Conservation (phyloP, 2,888 invertebrate genomes). For the Orthosia cruda region DNA sequence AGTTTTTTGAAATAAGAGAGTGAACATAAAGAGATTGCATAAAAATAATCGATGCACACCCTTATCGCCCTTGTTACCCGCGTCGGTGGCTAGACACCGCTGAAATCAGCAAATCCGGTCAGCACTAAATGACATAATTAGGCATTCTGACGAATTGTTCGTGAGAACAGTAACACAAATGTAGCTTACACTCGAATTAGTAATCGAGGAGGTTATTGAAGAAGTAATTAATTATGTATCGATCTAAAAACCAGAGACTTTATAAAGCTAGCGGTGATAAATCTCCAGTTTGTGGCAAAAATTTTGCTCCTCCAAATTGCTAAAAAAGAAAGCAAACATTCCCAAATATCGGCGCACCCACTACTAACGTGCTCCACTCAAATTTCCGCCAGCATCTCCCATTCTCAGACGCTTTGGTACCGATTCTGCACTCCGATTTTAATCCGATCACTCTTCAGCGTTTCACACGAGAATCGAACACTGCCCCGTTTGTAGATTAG, state of each 20-base stretch:
- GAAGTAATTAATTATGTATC: too few species aligned
- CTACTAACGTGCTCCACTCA: constrained; percentile 2
- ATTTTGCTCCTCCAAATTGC: neutral
- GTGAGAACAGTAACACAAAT: too few species aligned
- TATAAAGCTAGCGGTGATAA: neutral
- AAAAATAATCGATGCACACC: too few species aligned
- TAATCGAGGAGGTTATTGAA: neutral
- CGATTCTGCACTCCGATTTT: constrained; percentile 64
- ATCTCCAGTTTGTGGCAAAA: neutral
- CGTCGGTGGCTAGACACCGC: too few species aligned
- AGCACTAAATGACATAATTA: too few species aligned
- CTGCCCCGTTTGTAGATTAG: constrained; percentile 77
- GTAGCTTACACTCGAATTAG: neutral
- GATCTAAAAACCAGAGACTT: too few species aligned
- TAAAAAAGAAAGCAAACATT: constrained; percentile 17
- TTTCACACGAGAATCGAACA: constrained; percentile 77
- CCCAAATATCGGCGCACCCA: constrained; percentile 16
- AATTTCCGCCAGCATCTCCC: constrained; percentile 30
- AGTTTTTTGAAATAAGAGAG: too few species aligned
- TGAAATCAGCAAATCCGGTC: too few species aligned
- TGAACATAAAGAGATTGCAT: too few species aligned
- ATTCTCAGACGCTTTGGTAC: constrained; percentile 55
- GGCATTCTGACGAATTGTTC: too few species aligned
- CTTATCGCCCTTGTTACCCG: too few species aligned
- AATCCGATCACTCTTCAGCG: constrained; percentile 81